Conservation (phyloP, 2,113 vertebrate species). For the Mola mola region DNA sequence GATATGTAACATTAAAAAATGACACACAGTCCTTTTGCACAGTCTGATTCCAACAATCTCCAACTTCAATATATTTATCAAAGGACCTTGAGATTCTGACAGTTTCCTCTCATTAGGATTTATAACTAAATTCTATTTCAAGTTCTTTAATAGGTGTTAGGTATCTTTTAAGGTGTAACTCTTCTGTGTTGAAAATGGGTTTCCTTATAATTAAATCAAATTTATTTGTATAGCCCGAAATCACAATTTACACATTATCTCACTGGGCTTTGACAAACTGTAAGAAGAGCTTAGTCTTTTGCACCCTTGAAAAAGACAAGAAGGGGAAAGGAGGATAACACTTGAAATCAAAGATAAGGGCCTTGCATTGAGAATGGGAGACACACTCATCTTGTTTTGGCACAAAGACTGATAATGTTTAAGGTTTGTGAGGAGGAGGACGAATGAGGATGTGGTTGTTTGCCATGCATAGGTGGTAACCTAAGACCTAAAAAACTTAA, state of each 20-base stretch:
- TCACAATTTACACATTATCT: no score
- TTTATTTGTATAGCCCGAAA: no score
- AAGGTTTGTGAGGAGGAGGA: neutral
- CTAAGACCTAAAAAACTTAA: constrained; percentile 39
- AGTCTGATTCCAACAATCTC: neutral
- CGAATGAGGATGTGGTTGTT: neutral
- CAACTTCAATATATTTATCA: constrained; percentile 11
- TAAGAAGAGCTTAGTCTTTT: constrained; percentile 25
- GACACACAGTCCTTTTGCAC: constrained; percentile 3
- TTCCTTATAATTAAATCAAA: constrained; percentile 52
- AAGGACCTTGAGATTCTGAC: constrained; percentile 6
- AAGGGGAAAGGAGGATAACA: constrained; percentile 17
- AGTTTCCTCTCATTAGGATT: constrained; percentile 27
- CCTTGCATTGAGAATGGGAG: constrained; percentile 35
- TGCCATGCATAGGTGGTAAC: constrained; percentile 25
- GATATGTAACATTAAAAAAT: neutral
- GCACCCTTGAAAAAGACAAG: constrained; percentile 47
- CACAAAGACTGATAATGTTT: constrained; percentile 63
- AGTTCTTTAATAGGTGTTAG: constrained; percentile 25
- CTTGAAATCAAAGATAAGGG: constrained; percentile 59
- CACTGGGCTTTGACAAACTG: no score
- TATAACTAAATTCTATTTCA: constrained; percentile 13
- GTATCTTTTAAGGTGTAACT: constrained; percentile 27
- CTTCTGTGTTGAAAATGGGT: constrained; percentile 28
- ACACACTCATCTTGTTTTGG: constrained; percentile 75